Evolutionary conservation across 2,888 invertebrate genomes (phyloP).

Genomic region (Elysia crispata): DNA sequence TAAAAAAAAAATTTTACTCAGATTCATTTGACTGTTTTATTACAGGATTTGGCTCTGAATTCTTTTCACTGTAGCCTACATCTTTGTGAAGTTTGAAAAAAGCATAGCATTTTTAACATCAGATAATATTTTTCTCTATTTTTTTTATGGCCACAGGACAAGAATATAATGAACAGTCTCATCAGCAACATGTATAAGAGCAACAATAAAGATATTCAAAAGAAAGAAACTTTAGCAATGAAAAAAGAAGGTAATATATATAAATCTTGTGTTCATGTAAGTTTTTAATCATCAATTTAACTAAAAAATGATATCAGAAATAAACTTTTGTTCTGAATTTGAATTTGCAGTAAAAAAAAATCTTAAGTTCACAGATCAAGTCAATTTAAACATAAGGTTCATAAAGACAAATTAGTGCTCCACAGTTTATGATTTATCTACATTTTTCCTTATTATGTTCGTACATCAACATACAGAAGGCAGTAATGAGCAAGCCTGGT

Average conservation of each 20-base stretch:
- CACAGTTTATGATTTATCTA: too few relatives aligned
- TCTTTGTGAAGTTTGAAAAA: not conserved
- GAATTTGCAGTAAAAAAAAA: too few relatives aligned
- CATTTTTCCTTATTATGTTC: too few relatives aligned
- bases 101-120: not conserved
- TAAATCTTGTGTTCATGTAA: too few relatives aligned
- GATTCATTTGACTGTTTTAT: not conserved
- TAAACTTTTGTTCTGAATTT: too few relatives aligned
- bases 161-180: conserved; percentile 48
- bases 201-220: not conserved
- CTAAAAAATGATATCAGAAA: too few relatives aligned
- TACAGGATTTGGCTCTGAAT: not conserved
- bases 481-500: conserved; percentile 17
- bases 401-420: too few relatives aligned
- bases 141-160: conserved; percentile 31
- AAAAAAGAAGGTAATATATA: not conserved
- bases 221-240: not conserved
- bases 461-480: not conserved
- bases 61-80: not conserved
- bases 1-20: too few relatives aligned
- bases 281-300: too few relatives aligned
- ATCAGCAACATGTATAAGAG: conserved; percentile 45
- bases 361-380: too few relatives aligned
- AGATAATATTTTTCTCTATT: not conserved
- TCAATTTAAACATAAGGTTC: too few relatives aligned